phyloP scores from a whole-genome alignment of 1,140 invertebrate species.

The Hetaerina americana region DNA sequence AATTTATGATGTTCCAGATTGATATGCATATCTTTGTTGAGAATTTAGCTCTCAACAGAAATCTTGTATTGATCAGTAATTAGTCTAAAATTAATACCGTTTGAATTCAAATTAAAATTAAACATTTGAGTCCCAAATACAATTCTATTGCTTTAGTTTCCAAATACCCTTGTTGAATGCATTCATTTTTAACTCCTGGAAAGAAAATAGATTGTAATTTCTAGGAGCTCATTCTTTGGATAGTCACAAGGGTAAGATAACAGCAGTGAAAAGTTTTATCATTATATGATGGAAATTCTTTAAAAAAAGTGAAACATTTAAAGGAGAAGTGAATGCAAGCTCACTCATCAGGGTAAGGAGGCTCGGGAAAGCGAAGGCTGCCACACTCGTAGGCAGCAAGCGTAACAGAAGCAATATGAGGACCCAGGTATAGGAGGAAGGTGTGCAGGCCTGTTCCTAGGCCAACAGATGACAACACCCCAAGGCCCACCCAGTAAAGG shows the following conservation, averaged over 20 bases:
- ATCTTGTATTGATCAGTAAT: too few species aligned
- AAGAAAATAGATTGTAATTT: too few species aligned
- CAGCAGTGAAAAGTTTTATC: conserved; percentile 11
- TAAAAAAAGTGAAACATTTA: conserved; percentile 8
- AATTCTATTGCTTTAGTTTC: too few species aligned
- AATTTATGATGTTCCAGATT: too few species aligned
- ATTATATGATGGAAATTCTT: conserved; percentile 2
- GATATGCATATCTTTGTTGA: too few species aligned
- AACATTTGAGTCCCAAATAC: too few species aligned
- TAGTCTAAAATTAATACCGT: too few species aligned
- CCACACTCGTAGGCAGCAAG: conserved; percentile 96
- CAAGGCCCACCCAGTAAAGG: conserved; percentile 88
- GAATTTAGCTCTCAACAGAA: too few species aligned
- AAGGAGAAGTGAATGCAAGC: conserved; percentile 16
- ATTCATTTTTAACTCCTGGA: too few species aligned
- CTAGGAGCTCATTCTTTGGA: too few species aligned
- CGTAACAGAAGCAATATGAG: conserved; percentile 87
- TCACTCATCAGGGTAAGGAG: conserved; percentile 76
- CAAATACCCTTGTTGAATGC: too few species aligned
- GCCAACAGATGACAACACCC: conserved; percentile 92
- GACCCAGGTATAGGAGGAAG: conserved; percentile 92
- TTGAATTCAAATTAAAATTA: too few species aligned
- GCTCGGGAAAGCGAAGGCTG: conserved; percentile 83
- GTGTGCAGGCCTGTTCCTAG: conserved; percentile 96
- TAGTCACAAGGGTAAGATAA: conserved; percentile 2